These are phyloP conservation scores for Macheiramphus alcinus DNA, from an alignment of 2,113 vertebrate genomes.

Conservation along the genomic window DNA sequence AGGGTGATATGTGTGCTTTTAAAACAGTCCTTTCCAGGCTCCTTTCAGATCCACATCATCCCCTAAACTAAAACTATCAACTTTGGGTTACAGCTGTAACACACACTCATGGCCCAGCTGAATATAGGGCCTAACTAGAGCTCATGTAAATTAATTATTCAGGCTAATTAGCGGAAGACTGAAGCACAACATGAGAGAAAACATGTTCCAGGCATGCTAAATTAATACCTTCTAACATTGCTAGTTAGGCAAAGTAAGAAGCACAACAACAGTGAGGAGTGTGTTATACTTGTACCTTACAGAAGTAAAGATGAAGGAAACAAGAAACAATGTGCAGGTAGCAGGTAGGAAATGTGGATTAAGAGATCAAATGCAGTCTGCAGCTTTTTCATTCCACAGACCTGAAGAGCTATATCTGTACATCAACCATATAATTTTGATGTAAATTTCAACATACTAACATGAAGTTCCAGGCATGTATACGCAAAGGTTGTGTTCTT, in stretches of 20 bases:
- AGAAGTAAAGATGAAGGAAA: neutral
- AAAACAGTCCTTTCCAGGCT: neutral
- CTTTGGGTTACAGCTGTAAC: neutral
- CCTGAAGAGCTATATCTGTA: neutral
- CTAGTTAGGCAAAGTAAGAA: neutral
- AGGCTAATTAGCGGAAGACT: slow-evolving; percentile 11
- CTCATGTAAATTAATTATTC: neutral
- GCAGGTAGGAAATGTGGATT: neutral
- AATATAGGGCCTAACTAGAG: neutral
- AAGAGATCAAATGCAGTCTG: neutral
- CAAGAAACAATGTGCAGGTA: neutral
- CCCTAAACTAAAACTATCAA: neutral
- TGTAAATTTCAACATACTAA: neutral
- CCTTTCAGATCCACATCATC: neutral
- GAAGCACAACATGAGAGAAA: slow-evolving; percentile 6
- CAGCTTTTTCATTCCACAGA: neutral
- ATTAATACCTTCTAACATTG: neutral
- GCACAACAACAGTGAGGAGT: neutral
- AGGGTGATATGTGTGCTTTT: neutral
- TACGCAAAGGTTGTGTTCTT: neutral
- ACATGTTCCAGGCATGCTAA: neutral
- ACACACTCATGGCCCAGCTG: neutral
- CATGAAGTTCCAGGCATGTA: neutral
- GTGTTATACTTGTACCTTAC: neutral
- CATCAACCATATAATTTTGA: neutral